These are phyloP conservation scores for Taxidea taxus DNA, from an alignment of 2,113 vertebrate genomes.

Conservation along the genomic window DNA sequence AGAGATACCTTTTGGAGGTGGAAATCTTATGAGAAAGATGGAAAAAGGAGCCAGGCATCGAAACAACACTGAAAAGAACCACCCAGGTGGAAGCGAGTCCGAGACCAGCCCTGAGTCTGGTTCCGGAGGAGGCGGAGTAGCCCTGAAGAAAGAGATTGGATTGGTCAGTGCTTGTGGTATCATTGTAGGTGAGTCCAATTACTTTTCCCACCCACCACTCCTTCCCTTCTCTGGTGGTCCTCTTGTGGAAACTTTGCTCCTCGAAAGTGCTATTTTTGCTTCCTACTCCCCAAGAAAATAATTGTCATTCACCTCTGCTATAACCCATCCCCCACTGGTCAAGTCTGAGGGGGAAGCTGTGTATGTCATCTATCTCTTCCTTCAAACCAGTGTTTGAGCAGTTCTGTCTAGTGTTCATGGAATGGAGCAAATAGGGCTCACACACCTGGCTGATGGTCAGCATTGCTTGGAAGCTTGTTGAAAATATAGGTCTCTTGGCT, in stretches of 20 bases:
- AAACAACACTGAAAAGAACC: constrained; percentile 49
- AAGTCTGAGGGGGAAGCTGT: not conserved
- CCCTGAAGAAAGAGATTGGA: constrained; percentile 94
- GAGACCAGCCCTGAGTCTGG: constrained; percentile 43
- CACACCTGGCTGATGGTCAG: not conserved
- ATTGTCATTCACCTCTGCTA: not conserved
- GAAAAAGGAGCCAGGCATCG: constrained; percentile 71
- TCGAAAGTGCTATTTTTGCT: not conserved
- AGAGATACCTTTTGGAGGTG: constrained; percentile 20
- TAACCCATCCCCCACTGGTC: not conserved
- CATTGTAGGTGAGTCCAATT: constrained; percentile 90
- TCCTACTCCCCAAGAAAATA: not conserved
- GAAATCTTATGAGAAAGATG: constrained; percentile 55
- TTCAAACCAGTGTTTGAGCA: not conserved
- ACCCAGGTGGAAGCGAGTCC: not conserved
- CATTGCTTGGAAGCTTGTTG: not conserved
- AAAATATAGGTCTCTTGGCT: not conserved
- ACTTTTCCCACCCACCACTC: not conserved
- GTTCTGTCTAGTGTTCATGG: not conserved
- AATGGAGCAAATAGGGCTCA: not conserved
- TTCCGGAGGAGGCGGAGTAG: constrained; percentile 82
- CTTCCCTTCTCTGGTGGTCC: not conserved
- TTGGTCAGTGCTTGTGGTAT: constrained; percentile 94
- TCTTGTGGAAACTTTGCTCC: not conserved
- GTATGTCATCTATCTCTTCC: not conserved